phyloP scores from a whole-genome alignment of 1,140 invertebrate genomes.

The Heliconius hewitsoni region DNA sequence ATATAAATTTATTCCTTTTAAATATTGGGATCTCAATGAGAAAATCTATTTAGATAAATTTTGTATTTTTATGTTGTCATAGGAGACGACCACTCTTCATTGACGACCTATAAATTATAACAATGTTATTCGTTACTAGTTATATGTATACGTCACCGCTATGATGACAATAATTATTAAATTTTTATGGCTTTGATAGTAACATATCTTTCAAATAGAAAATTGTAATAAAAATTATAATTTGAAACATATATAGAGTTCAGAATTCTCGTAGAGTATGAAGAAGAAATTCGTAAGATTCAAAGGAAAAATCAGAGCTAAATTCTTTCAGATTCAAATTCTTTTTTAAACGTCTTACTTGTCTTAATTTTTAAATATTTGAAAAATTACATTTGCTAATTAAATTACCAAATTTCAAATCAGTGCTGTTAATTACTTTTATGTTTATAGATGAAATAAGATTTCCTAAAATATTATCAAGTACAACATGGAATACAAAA shows the following conservation, averaged over 20 bases:
- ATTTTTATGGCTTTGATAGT: not conserved
- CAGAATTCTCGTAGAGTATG: slow-evolving; percentile 19
- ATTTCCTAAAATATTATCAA: no score
- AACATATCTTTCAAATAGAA: no score
- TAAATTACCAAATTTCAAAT: no score
- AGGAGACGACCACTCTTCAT: no score
- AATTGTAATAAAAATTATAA: not conserved
- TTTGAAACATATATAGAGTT: slow-evolving; percentile 4
- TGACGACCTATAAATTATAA: not conserved
- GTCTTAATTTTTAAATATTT: no score
- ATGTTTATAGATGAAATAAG: no score
- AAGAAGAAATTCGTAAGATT: slow-evolving; percentile 31
- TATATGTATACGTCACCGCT: not conserved
- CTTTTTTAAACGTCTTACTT: not conserved
- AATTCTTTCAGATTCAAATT: slow-evolving; percentile 10
- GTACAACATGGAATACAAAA: not conserved
- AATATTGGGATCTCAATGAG: not conserved
- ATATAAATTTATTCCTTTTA: not conserved
- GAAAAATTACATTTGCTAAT: no score
- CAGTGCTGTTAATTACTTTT: not conserved
- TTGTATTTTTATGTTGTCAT: not conserved
- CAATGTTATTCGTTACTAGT: not conserved
- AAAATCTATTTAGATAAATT: no score
- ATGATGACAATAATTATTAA: not conserved
- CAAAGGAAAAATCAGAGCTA: no score